Base-by-base conservation (phyloP, 2,888 invertebrate genomes). In the Drosophila yooni region DNA sequence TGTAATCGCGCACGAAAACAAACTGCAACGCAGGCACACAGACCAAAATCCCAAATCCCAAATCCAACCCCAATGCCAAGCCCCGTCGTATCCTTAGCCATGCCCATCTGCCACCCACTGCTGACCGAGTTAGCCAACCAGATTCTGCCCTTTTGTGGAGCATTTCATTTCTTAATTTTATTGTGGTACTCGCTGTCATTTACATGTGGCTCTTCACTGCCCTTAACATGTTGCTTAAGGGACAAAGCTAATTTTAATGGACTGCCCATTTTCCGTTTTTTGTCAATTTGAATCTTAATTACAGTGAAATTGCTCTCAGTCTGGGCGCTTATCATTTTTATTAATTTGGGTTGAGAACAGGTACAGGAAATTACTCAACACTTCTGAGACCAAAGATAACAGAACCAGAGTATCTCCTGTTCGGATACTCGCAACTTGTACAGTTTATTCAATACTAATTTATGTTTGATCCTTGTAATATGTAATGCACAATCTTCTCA, bases 91-190 rank as follows among this genome's bases (percentile, higher is more conserved):
- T 25, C 56, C 36, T 27, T 13, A n/a, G 13, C 11, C 6, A 7
- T 56, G 38, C 21, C 62, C 40, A 3, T 38, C 15, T 25, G 38
- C 43, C 54, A 36, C 15, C 46, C 27, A 21, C 25, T 36, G 13
- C 27, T n/a, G 21, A 46, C 38, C 38, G 27, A 51, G 58, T 58
- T 63, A 63, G 36, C 54, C 74, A 36, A 34, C 60, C 40, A 53
- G 40, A 56, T 27, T 46, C 58, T 38, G 65, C 46, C 52, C 62
- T 21, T 61, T 65, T 59, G 57, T 70, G 63, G 63, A 64, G 36
- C 81, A 71, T 63, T 77, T 80, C 63, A 70, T 71, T 70, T 70
- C 77, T 76, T 81, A 81, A 80, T 78, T 78, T 81, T 71, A 78
- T 76, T 80, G 77, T 52, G 61, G 53, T 34, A 46, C 76, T 54